Conservation (phyloP, 2,113 vertebrate species). For the Lepisosteus osseus region DNA sequence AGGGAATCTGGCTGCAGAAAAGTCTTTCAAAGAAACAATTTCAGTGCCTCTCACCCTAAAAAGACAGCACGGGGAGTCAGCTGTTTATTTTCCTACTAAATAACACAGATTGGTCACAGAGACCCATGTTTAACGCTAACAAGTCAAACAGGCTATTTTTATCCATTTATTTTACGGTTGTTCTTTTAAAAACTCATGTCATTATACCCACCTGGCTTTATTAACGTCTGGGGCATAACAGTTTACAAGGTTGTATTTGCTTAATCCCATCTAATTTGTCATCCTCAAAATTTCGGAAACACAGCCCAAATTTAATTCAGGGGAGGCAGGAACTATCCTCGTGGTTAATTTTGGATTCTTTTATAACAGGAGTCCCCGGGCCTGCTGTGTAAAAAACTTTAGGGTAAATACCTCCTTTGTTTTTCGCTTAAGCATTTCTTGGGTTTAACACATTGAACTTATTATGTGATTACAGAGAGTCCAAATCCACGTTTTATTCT, state of each 20-base stretch:
- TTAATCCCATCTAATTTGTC: not conserved
- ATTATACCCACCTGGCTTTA: conserved; percentile 4
- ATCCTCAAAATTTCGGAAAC: not conserved
- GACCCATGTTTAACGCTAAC: not conserved
- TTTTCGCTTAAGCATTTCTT: too few species aligned
- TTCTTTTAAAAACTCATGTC: not conserved
- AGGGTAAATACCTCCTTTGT: too few species aligned
- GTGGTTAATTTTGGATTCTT: not conserved
- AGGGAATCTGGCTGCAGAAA: not conserved
- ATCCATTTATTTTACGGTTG: not conserved
- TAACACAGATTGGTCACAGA: conserved; percentile 1
- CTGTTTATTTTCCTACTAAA: conserved; percentile 5
- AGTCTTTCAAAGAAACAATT: not conserved
- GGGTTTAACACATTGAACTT: too few species aligned
- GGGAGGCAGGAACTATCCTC: not conserved
- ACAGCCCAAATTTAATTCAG: not conserved
- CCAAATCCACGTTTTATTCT: too few species aligned
- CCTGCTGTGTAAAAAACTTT: not conserved
- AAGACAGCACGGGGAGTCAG: not conserved
- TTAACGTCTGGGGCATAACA: not conserved
- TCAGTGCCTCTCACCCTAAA: not conserved
- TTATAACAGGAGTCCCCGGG: not conserved
- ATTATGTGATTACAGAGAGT: too few species aligned
- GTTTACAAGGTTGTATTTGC: not conserved
- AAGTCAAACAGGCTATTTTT: conserved; percentile 4